phyloP scores from a whole-genome alignment of 1,140 invertebrate genomes.

The Bombus sylvicola region DNA sequence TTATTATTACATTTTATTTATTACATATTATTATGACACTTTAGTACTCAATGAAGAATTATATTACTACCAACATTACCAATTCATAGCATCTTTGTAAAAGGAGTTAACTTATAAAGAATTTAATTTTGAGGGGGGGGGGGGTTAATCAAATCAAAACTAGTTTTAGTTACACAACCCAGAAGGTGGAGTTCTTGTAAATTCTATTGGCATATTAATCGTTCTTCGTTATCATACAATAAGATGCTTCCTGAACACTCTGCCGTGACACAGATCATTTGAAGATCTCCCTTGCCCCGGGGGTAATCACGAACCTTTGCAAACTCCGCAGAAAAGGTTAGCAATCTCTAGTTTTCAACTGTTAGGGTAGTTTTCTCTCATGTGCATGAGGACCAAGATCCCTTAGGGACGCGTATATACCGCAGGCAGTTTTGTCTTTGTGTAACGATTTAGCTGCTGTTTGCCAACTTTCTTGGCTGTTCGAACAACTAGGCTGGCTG shows the following conservation, averaged over 20 bases:
- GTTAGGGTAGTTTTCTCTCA: not conserved
- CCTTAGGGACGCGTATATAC: not conserved
- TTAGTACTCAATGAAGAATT: too few species aligned
- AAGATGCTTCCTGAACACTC: not conserved
- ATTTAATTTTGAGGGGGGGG: too few species aligned
- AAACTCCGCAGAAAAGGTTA: not conserved
- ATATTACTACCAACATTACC: too few species aligned
- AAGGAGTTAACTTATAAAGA: too few species aligned
- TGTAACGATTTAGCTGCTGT: slow-evolving; percentile 1
- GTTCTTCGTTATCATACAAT: not conserved
- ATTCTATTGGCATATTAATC: not conserved
- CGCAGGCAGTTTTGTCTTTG: not conserved
- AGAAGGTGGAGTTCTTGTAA: not conserved
- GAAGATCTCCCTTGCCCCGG: not conserved
- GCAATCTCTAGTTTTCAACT: not conserved
- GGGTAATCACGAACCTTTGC: not conserved
- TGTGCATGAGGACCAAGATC: not conserved
- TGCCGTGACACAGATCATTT: not conserved
- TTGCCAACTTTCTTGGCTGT: slow-evolving; percentile 4
- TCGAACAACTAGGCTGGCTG: slow-evolving; percentile 17
- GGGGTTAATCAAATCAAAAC: not conserved
- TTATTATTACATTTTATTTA: too few species aligned
- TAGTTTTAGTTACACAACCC: too few species aligned
- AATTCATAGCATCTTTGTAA: too few species aligned
- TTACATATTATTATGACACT: too few species aligned